Evolutionary conservation across 2,888 invertebrate species (phyloP).

Genomic region (Chymomyza procnemis): DNA sequence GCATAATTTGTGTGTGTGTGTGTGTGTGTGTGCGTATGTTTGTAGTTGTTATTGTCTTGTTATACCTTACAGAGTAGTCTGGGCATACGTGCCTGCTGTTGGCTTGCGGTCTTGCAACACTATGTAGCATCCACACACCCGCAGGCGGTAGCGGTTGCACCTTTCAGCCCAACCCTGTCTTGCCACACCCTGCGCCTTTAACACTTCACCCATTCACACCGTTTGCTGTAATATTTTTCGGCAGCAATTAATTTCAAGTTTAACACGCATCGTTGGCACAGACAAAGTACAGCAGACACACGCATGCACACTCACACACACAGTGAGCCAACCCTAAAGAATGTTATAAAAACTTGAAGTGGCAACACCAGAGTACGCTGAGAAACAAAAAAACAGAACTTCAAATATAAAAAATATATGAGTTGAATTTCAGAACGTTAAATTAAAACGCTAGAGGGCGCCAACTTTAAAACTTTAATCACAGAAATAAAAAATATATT

Average conservation of each 20-base stretch:
- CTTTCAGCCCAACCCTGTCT: conserved; percentile 9
- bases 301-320: conserved; percentile 1
- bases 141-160: neutral
- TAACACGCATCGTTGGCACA: conserved; percentile 50
- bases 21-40: neutral
- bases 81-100: conserved; percentile 60
- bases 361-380: no score
- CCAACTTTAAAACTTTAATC: no score
- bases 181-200: neutral
- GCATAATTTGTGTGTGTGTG: conserved; percentile 26
- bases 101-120: conserved; percentile 50
- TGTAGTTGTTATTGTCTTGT: conserved; percentile 6
- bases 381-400: no score
- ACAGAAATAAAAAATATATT: no score
- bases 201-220: conserved; percentile 8
- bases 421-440: no score
- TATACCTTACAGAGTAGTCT: conserved; percentile 7
- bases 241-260: conserved; percentile 71
- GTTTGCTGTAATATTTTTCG: conserved; percentile 53
- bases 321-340: no score
- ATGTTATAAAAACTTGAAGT: no score
- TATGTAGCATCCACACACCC: conserved; percentile 40
- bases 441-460: no score
- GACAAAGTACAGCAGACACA: conserved; percentile 21
- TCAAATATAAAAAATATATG: no score